A percentile compares a stretch with the other conserved stretches of the same genome.
Evolutionary conservation across 2,113 vertebrate genomes (phyloP).

Genomic region (Australoheros scitulus): DNA sequence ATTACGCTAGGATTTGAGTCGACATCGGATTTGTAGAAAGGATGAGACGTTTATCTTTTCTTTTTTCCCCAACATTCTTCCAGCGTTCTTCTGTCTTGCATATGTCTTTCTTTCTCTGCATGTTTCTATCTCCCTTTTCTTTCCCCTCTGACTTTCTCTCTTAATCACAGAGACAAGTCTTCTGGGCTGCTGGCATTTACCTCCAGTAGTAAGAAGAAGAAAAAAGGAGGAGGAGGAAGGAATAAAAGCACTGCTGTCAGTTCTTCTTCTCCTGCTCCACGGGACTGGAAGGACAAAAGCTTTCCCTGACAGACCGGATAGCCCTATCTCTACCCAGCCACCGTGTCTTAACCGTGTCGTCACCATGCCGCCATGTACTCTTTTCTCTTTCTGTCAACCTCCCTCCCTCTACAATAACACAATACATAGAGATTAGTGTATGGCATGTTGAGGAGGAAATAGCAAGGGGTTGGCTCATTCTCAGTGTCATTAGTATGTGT

Average conservation of each 20-base stretch:
- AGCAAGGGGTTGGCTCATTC: constrained; percentile 44
- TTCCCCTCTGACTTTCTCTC: constrained; percentile 41
- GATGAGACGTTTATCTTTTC: constrained; percentile 72
- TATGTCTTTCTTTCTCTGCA: constrained; percentile 41
- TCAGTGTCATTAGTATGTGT: constrained; percentile 55
- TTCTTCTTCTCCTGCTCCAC: constrained; percentile 51
- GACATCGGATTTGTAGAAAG: constrained; percentile 72
- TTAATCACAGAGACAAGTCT: constrained; percentile 65
- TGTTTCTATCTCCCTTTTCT: constrained; percentile 27
- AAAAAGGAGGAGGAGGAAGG: constrained; percentile 5
- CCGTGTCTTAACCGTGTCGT: constrained; percentile 51
- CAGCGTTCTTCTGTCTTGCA: constrained; percentile 54
- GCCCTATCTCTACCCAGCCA: constrained; percentile 51
- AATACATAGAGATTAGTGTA: constrained; percentile 60
- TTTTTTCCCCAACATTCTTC: constrained; percentile 36
- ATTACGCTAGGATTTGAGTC: constrained; percentile 79
- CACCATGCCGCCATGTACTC: constrained; percentile 19
- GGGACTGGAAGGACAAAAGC: constrained; percentile 65
- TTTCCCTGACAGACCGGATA: constrained; percentile 59
- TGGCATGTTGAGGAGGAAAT: constrained; percentile 50
- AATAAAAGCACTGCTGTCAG: constrained; percentile 61
- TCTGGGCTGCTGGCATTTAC: constrained; percentile 61
- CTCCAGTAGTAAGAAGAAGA: constrained; percentile 42
- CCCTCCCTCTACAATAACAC: constrained; percentile 48
- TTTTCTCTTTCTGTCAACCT: constrained; percentile 40